These are phyloP conservation scores for Melospiza melodia DNA, from an alignment of 2,113 vertebrate species.

Conservation along the genomic window DNA sequence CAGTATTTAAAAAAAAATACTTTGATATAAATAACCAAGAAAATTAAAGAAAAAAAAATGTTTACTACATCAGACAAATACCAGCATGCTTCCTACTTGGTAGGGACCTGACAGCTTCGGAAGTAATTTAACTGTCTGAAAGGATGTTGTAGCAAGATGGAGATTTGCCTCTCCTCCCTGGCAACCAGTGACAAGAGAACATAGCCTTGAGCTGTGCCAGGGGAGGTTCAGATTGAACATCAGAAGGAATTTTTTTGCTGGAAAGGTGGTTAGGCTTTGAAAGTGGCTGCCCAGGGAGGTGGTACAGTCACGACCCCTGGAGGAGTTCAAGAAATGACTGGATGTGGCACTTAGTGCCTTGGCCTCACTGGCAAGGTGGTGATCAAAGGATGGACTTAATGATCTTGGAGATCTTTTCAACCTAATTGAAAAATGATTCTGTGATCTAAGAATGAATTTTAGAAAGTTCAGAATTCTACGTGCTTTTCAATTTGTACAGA, in stretches of 20 bases:
- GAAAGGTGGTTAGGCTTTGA: neutral
- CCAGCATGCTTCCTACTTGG: neutral
- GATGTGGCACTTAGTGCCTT: neutral
- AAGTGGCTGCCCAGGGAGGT: neutral
- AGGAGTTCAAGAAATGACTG: neutral
- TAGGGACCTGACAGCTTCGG: neutral
- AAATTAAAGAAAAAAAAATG: neutral
- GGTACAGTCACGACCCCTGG: neutral
- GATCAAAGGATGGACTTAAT: neutral
- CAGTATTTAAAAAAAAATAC: neutral
- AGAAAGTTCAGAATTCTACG: neutral
- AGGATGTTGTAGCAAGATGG: neutral
- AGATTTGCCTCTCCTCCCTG: neutral
- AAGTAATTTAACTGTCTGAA: neutral
- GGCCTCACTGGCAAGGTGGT: neutral
- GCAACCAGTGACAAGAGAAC: neutral
- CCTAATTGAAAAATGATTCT: neutral
- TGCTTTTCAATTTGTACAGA: neutral
- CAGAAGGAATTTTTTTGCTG: neutral
- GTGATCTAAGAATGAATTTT: neutral
- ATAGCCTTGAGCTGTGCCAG: neutral
- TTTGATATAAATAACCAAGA: neutral
- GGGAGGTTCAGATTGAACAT: neutral
- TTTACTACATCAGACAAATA: neutral
- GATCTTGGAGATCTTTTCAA: neutral